Conservation (phyloP, 1,140 invertebrate genomes). For the Papilio machaon region DNA sequence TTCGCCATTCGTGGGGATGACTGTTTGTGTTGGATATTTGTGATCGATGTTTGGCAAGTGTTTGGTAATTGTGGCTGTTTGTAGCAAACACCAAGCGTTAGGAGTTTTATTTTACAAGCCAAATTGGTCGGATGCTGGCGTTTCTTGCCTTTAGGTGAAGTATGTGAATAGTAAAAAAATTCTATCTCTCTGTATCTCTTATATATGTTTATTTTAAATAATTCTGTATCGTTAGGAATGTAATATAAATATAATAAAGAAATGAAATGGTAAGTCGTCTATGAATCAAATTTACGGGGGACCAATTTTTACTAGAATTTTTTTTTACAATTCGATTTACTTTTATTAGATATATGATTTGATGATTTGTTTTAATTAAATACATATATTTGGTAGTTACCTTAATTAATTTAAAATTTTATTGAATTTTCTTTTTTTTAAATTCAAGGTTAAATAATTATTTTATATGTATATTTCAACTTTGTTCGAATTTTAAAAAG, state of each 20-base stretch:
- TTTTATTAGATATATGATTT: no score
- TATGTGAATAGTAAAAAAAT: background rate
- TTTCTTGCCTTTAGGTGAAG: background rate
- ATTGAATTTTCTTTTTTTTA: no score
- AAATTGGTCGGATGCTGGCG: background rate
- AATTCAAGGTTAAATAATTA: no score
- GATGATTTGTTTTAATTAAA: no score
- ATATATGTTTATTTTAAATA: slow-evolving; percentile 7
- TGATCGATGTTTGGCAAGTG: no score
- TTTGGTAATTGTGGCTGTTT: no score
- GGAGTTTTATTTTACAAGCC: background rate
- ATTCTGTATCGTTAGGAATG: background rate
- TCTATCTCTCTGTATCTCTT: background rate
- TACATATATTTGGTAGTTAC: background rate
- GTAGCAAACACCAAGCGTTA: no score
- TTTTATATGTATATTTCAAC: no score
- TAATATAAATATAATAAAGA: background rate
- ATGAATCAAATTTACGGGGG: background rate
- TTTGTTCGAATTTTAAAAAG: background rate
- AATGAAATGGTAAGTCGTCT: background rate
- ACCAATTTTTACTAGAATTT: background rate
- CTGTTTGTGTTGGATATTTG: no score
- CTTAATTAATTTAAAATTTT: no score
- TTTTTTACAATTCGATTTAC: background rate
- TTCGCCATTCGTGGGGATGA: no score